phyloP scores from a whole-genome alignment of 1,140 invertebrate genomes.

The Nixonia krombeini region DNA sequence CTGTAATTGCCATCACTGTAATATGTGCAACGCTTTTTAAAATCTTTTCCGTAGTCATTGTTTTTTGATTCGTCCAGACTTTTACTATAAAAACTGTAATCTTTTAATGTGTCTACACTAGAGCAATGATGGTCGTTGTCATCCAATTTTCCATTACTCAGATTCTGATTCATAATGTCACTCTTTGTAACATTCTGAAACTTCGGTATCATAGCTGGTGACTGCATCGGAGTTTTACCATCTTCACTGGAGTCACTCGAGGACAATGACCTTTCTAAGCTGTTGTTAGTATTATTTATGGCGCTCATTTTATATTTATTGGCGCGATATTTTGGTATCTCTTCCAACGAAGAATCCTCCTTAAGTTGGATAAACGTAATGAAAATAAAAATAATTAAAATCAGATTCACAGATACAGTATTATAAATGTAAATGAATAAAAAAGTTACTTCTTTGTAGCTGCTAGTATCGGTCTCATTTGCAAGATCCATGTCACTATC shows the following conservation, averaged over 20 bases:
- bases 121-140: slow-evolving; percentile 63
- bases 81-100: slow-evolving; percentile 63
- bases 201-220: slow-evolving; percentile 52
- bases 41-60: slow-evolving; percentile 56
- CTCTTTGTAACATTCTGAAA: slow-evolving; percentile 70
- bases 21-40: slow-evolving; percentile 55
- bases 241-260: slow-evolving; percentile 67
- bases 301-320: slow-evolving; percentile 61
- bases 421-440: too few relatives aligned
- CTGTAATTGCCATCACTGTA: slow-evolving; percentile 62
- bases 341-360: slow-evolving; percentile 67
- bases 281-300: slow-evolving; percentile 52
- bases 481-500: slow-evolving; percentile 69
- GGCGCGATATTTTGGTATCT: slow-evolving; percentile 62
- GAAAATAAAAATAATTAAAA: background rate
- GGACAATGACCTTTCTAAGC: slow-evolving; percentile 55
- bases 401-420: too few relatives aligned
- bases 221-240: slow-evolving; percentile 62
- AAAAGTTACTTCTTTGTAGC: slow-evolving; percentile 55
- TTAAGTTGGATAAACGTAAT: slow-evolving; percentile 23
- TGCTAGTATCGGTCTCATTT: slow-evolving; percentile 68
- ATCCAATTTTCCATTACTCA: slow-evolving; percentile 61
- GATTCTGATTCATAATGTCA: slow-evolving; percentile 76
- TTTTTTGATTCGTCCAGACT: slow-evolving; percentile 55
- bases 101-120: slow-evolving; percentile 63